A percentile compares a stretch with the other conserved stretches of the same genome.
Evolutionary conservation across 2,113 vertebrate genomes (phyloP).

Genomic region (Elaphurus davidianus): DNA sequence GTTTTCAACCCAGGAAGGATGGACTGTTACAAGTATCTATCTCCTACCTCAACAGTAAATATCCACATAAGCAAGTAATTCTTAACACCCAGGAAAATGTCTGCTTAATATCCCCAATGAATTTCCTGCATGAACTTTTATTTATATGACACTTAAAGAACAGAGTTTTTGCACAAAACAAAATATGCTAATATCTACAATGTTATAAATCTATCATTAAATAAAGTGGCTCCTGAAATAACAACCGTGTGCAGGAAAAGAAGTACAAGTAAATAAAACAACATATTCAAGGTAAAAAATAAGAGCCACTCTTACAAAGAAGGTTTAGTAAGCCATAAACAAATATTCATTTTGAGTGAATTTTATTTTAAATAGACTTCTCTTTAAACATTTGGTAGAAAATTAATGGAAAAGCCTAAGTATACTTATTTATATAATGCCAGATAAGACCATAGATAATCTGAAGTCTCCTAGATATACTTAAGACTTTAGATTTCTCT

Average conservation of each 20-base stretch:
- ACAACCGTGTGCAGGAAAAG: neutral
- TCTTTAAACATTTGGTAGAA: neutral
- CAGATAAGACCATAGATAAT: neutral
- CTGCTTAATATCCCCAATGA: neutral
- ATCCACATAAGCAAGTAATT: neutral
- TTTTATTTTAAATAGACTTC: neutral
- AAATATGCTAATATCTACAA: neutral
- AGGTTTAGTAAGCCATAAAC: neutral
- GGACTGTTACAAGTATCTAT: neutral
- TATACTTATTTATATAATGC: neutral
- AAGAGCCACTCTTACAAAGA: neutral
- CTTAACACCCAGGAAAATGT: neutral
- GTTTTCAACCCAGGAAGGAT: neutral
- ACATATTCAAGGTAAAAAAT: neutral
- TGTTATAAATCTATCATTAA: neutral
- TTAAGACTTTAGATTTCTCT: neutral
- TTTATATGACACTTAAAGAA: neutral
- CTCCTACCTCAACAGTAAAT: neutral
- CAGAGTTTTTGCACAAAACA: neutral
- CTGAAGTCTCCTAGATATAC: neutral
- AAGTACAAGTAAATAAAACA: neutral
- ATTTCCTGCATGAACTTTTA: constrained; percentile 1
- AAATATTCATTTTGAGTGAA: neutral
- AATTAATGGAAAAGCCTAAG: neutral
- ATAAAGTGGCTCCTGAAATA: neutral